Percentiles rank a stretch among this genome's conserved stretches.
phyloP scores from a whole-genome alignment of 2,888 invertebrate genomes.

The Ypsolopha scabrella region DNA sequence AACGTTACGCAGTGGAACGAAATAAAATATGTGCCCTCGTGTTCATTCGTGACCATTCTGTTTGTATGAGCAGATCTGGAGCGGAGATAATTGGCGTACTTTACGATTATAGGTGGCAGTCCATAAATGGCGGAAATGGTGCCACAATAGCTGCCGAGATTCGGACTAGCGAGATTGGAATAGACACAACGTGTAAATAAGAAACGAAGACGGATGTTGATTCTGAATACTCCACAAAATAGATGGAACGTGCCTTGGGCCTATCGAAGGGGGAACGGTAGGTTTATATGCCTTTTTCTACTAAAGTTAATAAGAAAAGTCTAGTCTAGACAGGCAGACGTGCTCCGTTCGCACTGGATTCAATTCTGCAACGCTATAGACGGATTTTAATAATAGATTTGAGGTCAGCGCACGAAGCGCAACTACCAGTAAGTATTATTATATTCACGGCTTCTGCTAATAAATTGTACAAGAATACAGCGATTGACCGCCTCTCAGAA shows the following conservation, averaged over 20 bases:
- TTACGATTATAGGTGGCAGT: neutral
- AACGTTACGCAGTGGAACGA: slow-evolving; percentile 26
- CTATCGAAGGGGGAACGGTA: too few species aligned
- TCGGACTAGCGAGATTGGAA: too few species aligned
- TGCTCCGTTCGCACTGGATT: slow-evolving; percentile 31
- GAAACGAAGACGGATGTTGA: too few species aligned
- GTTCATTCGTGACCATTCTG: slow-evolving; percentile 11
- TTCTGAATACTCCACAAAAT: too few species aligned
- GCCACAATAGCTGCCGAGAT: neutral
- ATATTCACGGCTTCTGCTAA: too few species aligned
- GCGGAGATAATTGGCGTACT: slow-evolving; percentile 26
- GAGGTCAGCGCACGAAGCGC: slow-evolving; percentile 33
- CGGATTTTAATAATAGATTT: slow-evolving; percentile 46
- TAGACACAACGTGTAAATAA: too few species aligned
- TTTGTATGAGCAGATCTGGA: slow-evolving; percentile 20
- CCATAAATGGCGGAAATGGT: neutral
- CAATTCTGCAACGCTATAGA: slow-evolving; percentile 23
- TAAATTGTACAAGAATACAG: too few species aligned
- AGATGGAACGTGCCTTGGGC: too few species aligned
- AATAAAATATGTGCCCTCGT: slow-evolving; percentile 27
- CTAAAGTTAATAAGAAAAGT: neutral
- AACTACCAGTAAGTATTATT: neutral
- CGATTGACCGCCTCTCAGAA: too few species aligned
- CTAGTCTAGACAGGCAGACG: slow-evolving; percentile 48
- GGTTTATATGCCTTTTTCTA: too few species aligned